Percentiles rank a stretch among this genome's conserved stretches.
These are phyloP conservation scores for Planiliza haematocheilus DNA, from an alignment of 2,113 vertebrate species.

Conservation along the genomic window DNA sequence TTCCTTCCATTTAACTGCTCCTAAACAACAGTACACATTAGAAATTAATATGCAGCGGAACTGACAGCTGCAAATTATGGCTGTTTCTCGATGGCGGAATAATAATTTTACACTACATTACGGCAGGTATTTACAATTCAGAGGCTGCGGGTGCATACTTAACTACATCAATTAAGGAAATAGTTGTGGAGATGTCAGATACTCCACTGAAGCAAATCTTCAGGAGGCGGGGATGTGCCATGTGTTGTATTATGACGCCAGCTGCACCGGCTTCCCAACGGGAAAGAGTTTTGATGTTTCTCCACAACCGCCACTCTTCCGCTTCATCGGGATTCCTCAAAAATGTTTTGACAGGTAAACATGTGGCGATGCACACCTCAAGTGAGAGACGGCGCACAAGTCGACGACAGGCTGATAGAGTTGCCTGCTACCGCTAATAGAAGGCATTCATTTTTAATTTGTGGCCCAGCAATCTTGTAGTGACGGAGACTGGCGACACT, in stretches of 20 bases:
- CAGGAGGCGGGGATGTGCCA: constrained; percentile 68
- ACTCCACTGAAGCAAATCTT: constrained; percentile 81
- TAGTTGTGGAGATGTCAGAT: constrained; percentile 79
- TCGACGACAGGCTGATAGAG: constrained; percentile 46
- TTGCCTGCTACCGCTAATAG: constrained; percentile 4
- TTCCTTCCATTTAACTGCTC: constrained; percentile 55
- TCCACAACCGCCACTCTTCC: constrained; percentile 80
- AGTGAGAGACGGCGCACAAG: constrained; percentile 49
- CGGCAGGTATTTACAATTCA: constrained; percentile 72
- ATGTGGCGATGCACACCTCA: constrained; percentile 68
- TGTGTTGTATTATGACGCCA: constrained; percentile 77
- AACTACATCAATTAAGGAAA: constrained; percentile 82
- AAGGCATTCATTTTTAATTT: constrained; percentile 20
- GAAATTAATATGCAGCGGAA: constrained; percentile 67
- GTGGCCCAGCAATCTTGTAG: neutral
- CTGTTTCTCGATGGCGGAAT: constrained; percentile 66
- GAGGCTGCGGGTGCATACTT: constrained; percentile 72
- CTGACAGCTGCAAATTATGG: constrained; percentile 73
- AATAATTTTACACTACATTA: constrained; percentile 82
- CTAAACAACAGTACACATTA: constrained; percentile 57
- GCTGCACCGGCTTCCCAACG: constrained; percentile 76
- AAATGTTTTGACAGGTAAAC: constrained; percentile 80
- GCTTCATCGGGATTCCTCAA: constrained; percentile 74
- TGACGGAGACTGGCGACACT: neutral
- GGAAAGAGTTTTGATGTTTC: constrained; percentile 74